Conservation (phyloP, 2,888 invertebrate genomes). For the Mechanitis mazaeus region DNA sequence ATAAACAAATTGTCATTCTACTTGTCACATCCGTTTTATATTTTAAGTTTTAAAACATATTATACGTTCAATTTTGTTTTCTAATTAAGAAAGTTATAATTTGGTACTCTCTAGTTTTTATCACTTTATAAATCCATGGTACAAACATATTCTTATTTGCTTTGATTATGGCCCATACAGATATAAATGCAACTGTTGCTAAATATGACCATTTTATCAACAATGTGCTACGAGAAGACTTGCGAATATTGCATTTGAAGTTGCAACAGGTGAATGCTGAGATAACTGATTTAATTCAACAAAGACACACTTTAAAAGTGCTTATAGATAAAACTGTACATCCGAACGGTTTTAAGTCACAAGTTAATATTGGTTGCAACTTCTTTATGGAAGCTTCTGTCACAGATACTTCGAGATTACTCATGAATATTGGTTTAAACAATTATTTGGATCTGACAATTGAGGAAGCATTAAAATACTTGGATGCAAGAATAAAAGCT, state of each 20-base stretch:
- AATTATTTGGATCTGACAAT: constrained; percentile 84
- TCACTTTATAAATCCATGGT: not conserved
- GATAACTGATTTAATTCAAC: constrained; percentile 83
- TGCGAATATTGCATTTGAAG: constrained; percentile 76
- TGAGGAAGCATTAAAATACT: constrained; percentile 82
- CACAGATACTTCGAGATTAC: constrained; percentile 79
- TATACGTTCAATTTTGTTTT: too few species aligned
- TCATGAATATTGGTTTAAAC: constrained; percentile 85
- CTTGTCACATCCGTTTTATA: not conserved
- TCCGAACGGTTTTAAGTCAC: constrained; percentile 63
- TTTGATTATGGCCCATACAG: constrained; percentile 41
- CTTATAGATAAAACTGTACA: constrained; percentile 74
- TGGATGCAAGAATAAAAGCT: constrained; percentile 81
- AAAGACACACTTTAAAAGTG: constrained; percentile 82
- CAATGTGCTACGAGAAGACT: constrained; percentile 83
- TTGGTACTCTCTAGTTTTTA: not conserved
- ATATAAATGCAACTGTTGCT: constrained; percentile 42
- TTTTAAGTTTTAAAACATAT: not conserved
- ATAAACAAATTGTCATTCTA: not conserved
- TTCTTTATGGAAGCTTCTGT: constrained; percentile 88
- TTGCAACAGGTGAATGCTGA: constrained; percentile 80
- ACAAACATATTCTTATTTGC: not conserved
- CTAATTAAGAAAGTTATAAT: not conserved
- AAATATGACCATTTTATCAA: constrained; percentile 86
- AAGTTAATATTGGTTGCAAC: constrained; percentile 88